A percentile compares a stretch with the other conserved stretches of the same genome.
phyloP scores from a whole-genome alignment of 2,888 invertebrate species.

The Phyto melanocephala region DNA sequence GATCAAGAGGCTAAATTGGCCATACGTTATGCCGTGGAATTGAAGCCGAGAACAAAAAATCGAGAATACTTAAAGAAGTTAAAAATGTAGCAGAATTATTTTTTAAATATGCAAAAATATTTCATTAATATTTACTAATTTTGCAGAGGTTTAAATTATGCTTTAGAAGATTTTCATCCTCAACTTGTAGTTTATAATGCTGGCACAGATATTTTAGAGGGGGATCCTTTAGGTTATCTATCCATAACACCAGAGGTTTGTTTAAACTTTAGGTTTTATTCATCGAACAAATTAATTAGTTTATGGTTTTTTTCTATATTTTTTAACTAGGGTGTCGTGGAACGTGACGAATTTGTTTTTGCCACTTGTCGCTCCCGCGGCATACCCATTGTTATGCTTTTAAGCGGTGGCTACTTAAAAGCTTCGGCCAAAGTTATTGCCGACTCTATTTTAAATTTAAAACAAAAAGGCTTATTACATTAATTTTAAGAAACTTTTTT shows the following conservation, averaged over 20 bases:
- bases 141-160: slow-evolving; percentile 84
- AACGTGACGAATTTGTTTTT: slow-evolving; percentile 91
- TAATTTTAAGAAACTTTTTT: background rate
- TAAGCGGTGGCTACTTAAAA: slow-evolving; percentile 91
- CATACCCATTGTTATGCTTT: slow-evolving; percentile 91
- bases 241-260: slow-evolving; percentile 84
- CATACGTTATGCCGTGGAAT: slow-evolving; percentile 85
- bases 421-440: slow-evolving; percentile 90
- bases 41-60: slow-evolving; percentile 83
- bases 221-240: slow-evolving; percentile 88
- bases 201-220: slow-evolving; percentile 91
- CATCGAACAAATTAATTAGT: too few species aligned
- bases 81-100: slow-evolving; percentile 78
- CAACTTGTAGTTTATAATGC: slow-evolving; percentile 94
- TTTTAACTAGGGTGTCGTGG: slow-evolving; percentile 86
- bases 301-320: background rate
- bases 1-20: slow-evolving; percentile 87
- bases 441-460: slow-evolving; percentile 89
- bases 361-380: slow-evolving; percentile 82
- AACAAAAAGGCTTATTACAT: slow-evolving; percentile 80
- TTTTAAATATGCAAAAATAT: background rate
- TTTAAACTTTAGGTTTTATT: background rate
- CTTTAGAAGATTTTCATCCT: slow-evolving; percentile 86
- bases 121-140: background rate
- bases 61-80: slow-evolving; percentile 85